A percentile compares a stretch with the other conserved stretches of the same genome.
phyloP scores from a whole-genome alignment of 1,140 invertebrate species.

The Drosophila nikananu region DNA sequence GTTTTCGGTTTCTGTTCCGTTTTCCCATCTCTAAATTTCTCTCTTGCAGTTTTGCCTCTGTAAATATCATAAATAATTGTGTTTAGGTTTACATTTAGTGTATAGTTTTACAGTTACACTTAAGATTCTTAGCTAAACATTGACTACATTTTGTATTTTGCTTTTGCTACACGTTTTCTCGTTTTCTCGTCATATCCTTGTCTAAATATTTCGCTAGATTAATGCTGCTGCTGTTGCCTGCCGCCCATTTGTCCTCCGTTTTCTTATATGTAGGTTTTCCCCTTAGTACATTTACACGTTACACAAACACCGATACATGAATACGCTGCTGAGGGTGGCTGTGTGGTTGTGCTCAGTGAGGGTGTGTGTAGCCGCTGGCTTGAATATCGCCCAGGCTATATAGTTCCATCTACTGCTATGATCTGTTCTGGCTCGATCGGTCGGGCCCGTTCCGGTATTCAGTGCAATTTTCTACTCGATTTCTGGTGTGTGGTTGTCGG shows the following conservation, averaged over 20 bases:
- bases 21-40: conserved; percentile 18
- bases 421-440: conserved; percentile 18
- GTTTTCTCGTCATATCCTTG: conserved; percentile 43
- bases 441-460: conserved; percentile 46
- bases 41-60: conserved; percentile 37
- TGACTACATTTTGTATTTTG: conserved; percentile 79
- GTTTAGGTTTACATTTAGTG: conserved; percentile 76
- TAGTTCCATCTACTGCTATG: conserved; percentile 53
- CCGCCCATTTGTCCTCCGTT: conserved; percentile 13
- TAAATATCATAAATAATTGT: conserved; percentile 82
- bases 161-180: conserved; percentile 72
- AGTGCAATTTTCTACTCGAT: conserved; percentile 69
- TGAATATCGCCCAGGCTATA: conserved; percentile 44
- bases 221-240: conserved; percentile 22
- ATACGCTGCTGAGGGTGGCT: conserved; percentile 26
- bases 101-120: conserved; percentile 80
- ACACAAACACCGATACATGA: conserved; percentile 53
- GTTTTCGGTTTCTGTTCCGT: conserved; percentile 9
- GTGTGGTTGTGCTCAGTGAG: conserved; percentile 27
- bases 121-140: conserved; percentile 78
- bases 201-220: conserved; percentile 77
- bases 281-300: conserved; percentile 51
- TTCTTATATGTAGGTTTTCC: conserved; percentile 19
- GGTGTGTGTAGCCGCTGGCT: conserved; percentile 51
- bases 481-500: conserved; percentile 55